phyloP scores from a whole-genome alignment of 2,113 vertebrate genomes.

The Arizona elegans region DNA sequence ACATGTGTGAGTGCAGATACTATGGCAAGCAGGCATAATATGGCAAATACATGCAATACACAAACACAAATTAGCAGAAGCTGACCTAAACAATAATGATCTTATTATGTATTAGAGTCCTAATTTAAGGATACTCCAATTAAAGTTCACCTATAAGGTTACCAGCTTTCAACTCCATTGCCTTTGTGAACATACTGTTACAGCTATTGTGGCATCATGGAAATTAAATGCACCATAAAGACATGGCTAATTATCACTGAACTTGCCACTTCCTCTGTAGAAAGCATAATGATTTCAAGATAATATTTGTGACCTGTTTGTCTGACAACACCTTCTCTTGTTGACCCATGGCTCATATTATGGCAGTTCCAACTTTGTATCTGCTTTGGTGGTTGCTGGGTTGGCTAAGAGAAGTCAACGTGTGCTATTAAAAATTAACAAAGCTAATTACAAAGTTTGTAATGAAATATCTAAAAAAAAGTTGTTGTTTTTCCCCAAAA shows the following conservation, averaged over 20 bases:
- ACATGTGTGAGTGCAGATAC: neutral
- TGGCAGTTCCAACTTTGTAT: conserved; percentile 46
- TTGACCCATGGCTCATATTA: conserved; percentile 68
- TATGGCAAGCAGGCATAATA: conserved; percentile 43
- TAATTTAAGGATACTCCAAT: conserved; percentile 64
- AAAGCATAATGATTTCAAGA: conserved; percentile 60
- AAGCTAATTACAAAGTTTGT: neutral
- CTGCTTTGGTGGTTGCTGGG: neutral
- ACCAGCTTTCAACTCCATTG: conserved; percentile 45
- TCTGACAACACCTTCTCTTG: conserved; percentile 60
- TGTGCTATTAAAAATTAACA: neutral
- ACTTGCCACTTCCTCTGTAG: conserved; percentile 56
- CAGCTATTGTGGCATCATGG: conserved; percentile 10
- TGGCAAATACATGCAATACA: conserved; percentile 36
- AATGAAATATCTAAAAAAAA: neutral
- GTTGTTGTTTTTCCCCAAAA: neutral
- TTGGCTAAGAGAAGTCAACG: neutral
- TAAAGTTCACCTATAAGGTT: conserved; percentile 59
- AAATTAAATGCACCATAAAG: conserved; percentile 47
- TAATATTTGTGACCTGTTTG: conserved; percentile 59
- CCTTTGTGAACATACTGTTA: conserved; percentile 37
- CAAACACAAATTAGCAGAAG: conserved; percentile 59
- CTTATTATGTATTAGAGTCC: conserved; percentile 57
- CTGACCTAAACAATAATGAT: conserved; percentile 61
- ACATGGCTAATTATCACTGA: conserved; percentile 44